A percentile compares a stretch with the other conserved stretches of the same genome.
Conservation (phyloP, 2,113 vertebrate genomes). For the Colinus virginianus region DNA sequence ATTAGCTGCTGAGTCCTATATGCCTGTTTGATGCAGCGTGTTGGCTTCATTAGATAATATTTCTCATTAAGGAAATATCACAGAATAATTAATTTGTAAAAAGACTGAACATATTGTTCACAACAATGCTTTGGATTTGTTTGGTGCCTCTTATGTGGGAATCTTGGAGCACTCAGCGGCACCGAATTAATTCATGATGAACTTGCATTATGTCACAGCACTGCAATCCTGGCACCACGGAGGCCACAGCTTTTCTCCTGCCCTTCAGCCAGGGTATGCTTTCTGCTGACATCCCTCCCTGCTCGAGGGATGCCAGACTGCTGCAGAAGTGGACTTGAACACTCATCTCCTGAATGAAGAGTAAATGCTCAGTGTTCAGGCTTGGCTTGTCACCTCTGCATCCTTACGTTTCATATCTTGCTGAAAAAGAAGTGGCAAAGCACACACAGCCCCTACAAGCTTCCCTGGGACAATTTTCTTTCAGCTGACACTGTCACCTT, state of each 20-base stretch:
- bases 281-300: background rate
- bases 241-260: background rate
- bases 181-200: constrained; percentile 8
- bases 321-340: background rate
- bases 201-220: background rate
- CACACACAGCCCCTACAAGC: background rate
- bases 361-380: background rate
- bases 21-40: constrained; percentile 28
- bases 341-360: background rate
- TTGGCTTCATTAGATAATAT: constrained; percentile 44
- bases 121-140: constrained; percentile 4
- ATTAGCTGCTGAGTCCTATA: background rate
- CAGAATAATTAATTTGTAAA: constrained; percentile 59
- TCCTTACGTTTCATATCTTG: background rate
- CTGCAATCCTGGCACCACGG: background rate
- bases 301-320: background rate
- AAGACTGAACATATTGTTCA: constrained; percentile 20
- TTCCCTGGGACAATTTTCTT: background rate
- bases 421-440: background rate
- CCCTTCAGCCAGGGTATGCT: background rate
- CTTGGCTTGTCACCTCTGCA: accelerated
- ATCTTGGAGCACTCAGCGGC: background rate
- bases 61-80: constrained; percentile 55
- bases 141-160: constrained; percentile 8
- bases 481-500: background rate